Conservation (phyloP, 1,140 invertebrate species). For the Polypedilum pembai region DNA sequence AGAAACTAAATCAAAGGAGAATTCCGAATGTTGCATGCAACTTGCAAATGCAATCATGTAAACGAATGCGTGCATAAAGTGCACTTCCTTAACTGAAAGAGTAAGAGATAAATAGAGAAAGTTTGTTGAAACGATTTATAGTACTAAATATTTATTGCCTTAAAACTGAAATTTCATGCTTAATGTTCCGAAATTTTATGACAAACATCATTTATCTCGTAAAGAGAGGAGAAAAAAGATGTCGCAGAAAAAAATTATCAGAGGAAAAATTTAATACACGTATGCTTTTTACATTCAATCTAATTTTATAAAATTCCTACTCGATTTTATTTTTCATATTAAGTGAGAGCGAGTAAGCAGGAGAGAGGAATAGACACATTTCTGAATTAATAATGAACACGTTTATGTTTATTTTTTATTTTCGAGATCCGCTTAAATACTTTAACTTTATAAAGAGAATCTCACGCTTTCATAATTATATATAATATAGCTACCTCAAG, state of each 20-base stretch:
- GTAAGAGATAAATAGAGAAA: background rate
- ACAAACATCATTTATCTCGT: slow-evolving; percentile 1
- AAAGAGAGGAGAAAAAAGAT: background rate
- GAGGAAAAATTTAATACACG: background rate
- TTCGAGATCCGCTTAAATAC: background rate
- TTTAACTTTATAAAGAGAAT: background rate
- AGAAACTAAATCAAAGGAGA: background rate
- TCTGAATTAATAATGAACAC: slow-evolving; percentile 10
- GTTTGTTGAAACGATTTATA: background rate
- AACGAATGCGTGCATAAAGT: slow-evolving; percentile 11
- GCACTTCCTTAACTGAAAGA: background rate
- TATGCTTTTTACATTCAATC: background rate
- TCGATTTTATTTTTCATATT: background rate
- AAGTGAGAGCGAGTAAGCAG: too few species aligned
- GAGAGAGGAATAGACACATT: background rate
- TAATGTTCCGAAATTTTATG: slow-evolving; percentile 14
- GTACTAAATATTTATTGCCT: background rate
- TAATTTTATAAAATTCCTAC: background rate
- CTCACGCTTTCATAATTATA: background rate
- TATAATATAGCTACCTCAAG: background rate
- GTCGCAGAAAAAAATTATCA: background rate
- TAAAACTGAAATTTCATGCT: slow-evolving; percentile 12
- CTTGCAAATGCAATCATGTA: background rate
- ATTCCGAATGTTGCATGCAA: background rate
- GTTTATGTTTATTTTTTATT: background rate